Evolutionary conservation across 1,140 invertebrate species (phyloP).

Genomic region (Mactra quadrangularis): DNA sequence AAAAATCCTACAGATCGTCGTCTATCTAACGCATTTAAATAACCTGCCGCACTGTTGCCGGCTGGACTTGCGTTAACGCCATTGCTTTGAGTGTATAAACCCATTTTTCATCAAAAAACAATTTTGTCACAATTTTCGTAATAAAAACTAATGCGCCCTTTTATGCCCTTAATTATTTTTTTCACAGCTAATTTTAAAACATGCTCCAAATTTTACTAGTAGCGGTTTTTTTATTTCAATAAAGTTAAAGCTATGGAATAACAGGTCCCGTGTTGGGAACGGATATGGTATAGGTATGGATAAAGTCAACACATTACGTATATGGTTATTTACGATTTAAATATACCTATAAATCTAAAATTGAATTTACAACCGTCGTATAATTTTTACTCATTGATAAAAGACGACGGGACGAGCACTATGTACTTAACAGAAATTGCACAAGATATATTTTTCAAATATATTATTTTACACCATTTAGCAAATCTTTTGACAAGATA

Average conservation of each 20-base stretch:
- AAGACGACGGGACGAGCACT: background rate
- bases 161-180: too few species aligned
- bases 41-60: background rate
- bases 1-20: conserved; percentile 17
- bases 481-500: background rate
- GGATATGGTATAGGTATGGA: too few species aligned
- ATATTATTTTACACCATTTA: background rate
- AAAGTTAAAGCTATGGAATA: too few species aligned
- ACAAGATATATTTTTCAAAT: background rate
- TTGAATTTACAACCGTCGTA: conserved; percentile 16
- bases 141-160: too few species aligned
- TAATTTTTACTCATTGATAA: background rate
- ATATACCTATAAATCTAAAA: conserved; percentile 6
- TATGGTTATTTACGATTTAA: conserved; percentile 31
- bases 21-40: background rate
- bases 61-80: background rate
- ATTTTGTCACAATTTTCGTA: too few species aligned
- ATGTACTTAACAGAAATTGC: background rate
- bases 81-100: conserved; percentile 6
- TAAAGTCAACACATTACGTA: conserved; percentile 11
- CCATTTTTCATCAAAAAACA: conserved; percentile 14
- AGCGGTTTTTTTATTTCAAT: too few species aligned
- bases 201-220: too few species aligned
- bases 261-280: too few species aligned
- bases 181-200: too few species aligned